phyloP scores from a whole-genome alignment of 2,113 vertebrate species.

The Gadus chalcogrammus region DNA sequence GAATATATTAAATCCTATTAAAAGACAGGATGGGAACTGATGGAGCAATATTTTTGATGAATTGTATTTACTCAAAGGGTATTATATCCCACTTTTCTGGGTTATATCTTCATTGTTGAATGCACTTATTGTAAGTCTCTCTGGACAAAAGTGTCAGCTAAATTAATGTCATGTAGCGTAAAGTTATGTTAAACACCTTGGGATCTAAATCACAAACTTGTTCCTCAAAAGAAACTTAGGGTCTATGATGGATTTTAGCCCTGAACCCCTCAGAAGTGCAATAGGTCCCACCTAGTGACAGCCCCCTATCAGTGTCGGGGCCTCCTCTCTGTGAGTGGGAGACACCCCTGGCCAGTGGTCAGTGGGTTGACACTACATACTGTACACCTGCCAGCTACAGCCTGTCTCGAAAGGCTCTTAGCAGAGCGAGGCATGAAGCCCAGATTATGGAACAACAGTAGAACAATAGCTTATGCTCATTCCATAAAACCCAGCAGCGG shows the following conservation, averaged over 20 bases:
- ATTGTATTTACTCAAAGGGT: too few species aligned
- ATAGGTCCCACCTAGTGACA: not conserved
- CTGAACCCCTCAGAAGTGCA: not conserved
- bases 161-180: too few species aligned
- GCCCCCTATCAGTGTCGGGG: slow-evolving; percentile 11
- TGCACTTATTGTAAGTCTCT: too few species aligned
- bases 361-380: slow-evolving; percentile 48
- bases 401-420: slow-evolving; percentile 63
- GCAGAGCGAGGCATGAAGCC: slow-evolving; percentile 68
- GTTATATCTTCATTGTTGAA: too few species aligned
- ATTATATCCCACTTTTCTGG: too few species aligned
- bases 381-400: slow-evolving; percentile 40
- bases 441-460: slow-evolving; percentile 74
- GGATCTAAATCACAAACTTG: not conserved
- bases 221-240: not conserved
- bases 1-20: too few species aligned
- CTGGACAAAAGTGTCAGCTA: too few species aligned
- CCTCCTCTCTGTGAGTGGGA: not conserved
- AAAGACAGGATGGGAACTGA: too few species aligned
- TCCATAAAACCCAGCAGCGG: slow-evolving; percentile 57
- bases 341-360: not conserved
- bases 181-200: too few species aligned
- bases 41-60: too few species aligned
- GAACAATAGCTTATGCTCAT: slow-evolving; percentile 70
- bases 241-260: not conserved